Evolutionary conservation across 2,113 vertebrate species (phyloP).

Genomic region (Ceyx margarethae): DNA sequence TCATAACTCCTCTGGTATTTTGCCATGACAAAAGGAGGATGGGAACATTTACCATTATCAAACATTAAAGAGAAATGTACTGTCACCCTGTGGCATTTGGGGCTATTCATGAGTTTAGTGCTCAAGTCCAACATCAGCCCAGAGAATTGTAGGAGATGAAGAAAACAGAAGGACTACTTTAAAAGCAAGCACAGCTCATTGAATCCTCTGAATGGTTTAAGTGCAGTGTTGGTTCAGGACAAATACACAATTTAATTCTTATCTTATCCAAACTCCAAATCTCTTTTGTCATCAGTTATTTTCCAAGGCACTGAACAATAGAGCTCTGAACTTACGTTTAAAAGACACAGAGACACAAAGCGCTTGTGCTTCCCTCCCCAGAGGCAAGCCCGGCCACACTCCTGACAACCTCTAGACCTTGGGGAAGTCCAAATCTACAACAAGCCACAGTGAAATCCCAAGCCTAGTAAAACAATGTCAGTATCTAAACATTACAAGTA

Average conservation of each 20-base stretch:
- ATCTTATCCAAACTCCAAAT: constrained; percentile 24
- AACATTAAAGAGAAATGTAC: not conserved
- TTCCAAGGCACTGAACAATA: not conserved
- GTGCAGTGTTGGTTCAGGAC: not conserved
- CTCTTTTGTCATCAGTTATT: constrained; percentile 5
- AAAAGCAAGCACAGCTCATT: not conserved
- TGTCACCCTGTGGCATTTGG: not conserved
- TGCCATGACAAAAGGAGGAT: not conserved
- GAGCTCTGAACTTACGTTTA: not conserved
- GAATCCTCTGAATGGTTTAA: not conserved
- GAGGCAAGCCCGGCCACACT: not conserved
- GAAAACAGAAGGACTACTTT: not conserved
- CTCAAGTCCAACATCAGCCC: not conserved
- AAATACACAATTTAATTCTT: constrained; percentile 51
- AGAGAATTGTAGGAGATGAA: not conserved
- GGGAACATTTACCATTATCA: not conserved
- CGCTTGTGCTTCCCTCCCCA: not conserved
- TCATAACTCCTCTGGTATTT: not conserved
- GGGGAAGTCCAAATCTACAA: not conserved
- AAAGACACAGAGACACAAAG: not conserved
- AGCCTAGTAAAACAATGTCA: not conserved
- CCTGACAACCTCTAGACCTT: not conserved
- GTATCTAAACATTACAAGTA: not conserved
- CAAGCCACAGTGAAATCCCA: not conserved
- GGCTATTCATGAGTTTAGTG: not conserved